These are phyloP conservation scores for Cotesia glomerata DNA, from an alignment of 1,140 invertebrate species.

Conservation along the genomic window DNA sequence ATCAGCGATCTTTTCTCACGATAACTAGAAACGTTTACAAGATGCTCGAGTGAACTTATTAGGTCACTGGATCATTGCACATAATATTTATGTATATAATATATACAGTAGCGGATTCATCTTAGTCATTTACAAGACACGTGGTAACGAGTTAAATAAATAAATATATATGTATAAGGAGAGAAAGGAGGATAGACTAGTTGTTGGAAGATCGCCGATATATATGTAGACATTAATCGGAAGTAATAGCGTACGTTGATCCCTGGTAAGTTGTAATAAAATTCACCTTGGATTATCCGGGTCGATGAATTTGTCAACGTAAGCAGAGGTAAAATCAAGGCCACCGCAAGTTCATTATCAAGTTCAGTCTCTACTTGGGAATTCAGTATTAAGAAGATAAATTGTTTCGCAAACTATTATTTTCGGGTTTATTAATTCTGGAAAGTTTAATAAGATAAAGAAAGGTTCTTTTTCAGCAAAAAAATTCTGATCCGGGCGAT, in stretches of 20 bases:
- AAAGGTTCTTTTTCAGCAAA: no score
- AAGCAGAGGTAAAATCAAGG: not conserved
- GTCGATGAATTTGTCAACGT: slow-evolving; percentile 21
- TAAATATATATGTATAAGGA: slow-evolving; percentile 23
- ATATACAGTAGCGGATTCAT: slow-evolving; percentile 11
- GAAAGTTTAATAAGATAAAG: no score
- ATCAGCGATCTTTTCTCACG: not conserved
- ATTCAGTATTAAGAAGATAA: not conserved
- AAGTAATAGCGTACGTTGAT: slow-evolving; percentile 29
- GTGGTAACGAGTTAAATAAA: slow-evolving; percentile 8
- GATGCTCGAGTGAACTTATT: slow-evolving; percentile 27
- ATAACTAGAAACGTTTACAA: slow-evolving; percentile 1
- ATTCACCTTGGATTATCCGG: slow-evolving; percentile 28
- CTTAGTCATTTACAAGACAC: not conserved
- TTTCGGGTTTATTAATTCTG: no score
- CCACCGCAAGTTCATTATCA: not conserved
- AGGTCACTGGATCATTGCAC: slow-evolving; percentile 47
- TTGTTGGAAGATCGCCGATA: slow-evolving; percentile 20
- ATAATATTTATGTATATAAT: not conserved
- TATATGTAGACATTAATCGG: slow-evolving; percentile 18
- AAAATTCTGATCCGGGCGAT: no score
- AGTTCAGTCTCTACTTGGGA: not conserved
- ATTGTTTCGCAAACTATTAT: no score
- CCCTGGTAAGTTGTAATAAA: not conserved
- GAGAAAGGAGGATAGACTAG: slow-evolving; percentile 34